Percentiles rank a stretch among this genome's conserved stretches.
phyloP scores from a whole-genome alignment of 2,888 invertebrate species.

The Onchidella celtica region DNA sequence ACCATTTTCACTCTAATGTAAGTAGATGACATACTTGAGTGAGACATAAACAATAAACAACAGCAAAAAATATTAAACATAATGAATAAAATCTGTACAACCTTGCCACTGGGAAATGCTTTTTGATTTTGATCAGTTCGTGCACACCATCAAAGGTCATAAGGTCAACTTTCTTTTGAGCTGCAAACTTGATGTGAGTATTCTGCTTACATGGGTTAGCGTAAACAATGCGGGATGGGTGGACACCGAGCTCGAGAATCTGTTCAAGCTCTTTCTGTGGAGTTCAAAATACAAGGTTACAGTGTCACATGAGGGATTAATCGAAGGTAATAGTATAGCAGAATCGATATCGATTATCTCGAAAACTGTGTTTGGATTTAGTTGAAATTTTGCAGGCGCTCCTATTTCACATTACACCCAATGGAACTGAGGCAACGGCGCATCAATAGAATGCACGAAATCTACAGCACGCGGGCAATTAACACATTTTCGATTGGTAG shows the following conservation, averaged over 20 bases:
- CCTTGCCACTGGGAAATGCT: conserved; percentile 87
- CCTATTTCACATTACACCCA: not conserved
- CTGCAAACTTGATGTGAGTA: conserved; percentile 92
- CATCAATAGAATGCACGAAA: too few species aligned
- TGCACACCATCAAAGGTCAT: conserved; percentile 96
- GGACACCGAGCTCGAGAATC: conserved; percentile 87
- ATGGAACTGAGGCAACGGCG: not conserved
- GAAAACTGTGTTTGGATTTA: too few species aligned
- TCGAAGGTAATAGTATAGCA: too few species aligned
- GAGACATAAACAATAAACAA: too few species aligned
- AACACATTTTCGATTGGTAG: too few species aligned
- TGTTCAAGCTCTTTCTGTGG: conserved; percentile 89
- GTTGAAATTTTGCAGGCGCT: not conserved
- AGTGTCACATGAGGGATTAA: too few species aligned
- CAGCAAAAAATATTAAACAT: too few species aligned
- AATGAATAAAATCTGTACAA: too few species aligned
- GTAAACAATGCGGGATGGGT: conserved; percentile 91
- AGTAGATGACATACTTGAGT: too few species aligned
- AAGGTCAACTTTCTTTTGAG: conserved; percentile 86
- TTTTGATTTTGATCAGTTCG: conserved; percentile 93
- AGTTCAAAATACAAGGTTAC: not conserved
- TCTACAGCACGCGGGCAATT: too few species aligned
- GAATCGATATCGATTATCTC: too few species aligned
- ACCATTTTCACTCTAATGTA: too few species aligned
- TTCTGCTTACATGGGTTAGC: conserved; percentile 96